Evolutionary conservation across 2,888 invertebrate genomes (phyloP), one percentile per base, ranked within the genome.

Genomic region (Troglohyphantes excavatus): DNA sequence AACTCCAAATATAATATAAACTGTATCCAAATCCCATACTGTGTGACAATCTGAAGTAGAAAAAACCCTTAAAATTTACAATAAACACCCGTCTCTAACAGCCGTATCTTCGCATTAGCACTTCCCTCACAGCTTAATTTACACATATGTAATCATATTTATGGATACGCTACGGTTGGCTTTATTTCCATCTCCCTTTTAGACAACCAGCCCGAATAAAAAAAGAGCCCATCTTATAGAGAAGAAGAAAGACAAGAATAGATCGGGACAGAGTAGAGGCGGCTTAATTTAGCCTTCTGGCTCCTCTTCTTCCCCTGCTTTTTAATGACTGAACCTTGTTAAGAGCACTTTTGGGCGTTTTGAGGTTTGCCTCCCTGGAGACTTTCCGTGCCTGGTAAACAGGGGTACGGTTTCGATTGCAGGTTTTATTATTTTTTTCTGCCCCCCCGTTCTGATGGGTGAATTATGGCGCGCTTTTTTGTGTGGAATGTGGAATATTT

Each of bases 61-160:
- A 33, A 9, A 33, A 33, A 3, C 33, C 33, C 33, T 9, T 33
- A n/a, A 33, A 53, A 53, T 53, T n/a, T 53, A 13, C 53, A 1
- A 53, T 17, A 53, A 7, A 17, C 53, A 1, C 17, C 5, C 53
- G n/a, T 53, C 72, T 23, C 19, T 29, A 76, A 43, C 65, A 68
- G 78, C 70, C 86, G 86, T 68, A 19, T 78, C 70, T 33, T 17
- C 63, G 72, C 70, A 86, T 85, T 85, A 85, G 85, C 78, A 76
- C 85, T 67, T 85, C 68, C 39, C 13, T 78, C 43, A 26, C 21
- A 46, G 43, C 67, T 76, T 75, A 89, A 89, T 89, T 89, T 89
- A 83, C 88, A 82, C 82, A 82, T 89, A 89, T 89, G 88, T 89
- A 89, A 89, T 89, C 88, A 89, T 89, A 89, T 89, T 89, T 89